Conservation (phyloP, 2,888 invertebrate species). For the Anthrax anthrax region DNA sequence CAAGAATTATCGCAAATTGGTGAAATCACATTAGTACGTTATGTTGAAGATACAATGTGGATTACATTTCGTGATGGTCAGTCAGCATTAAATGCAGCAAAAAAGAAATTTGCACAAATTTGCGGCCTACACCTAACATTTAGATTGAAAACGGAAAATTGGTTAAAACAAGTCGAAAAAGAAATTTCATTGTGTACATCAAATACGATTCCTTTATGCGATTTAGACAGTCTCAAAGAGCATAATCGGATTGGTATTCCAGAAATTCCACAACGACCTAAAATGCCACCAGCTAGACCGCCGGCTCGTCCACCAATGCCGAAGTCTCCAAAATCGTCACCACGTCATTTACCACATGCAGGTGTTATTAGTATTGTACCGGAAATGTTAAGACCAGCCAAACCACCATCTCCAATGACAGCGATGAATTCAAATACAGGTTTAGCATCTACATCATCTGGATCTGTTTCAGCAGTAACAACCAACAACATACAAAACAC, state of each 20-base stretch:
- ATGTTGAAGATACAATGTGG: slow-evolving; percentile 80
- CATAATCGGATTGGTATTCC: slow-evolving; percentile 35
- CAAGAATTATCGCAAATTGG: slow-evolving; percentile 73
- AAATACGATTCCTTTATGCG: slow-evolving; percentile 66
- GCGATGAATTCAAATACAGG: slow-evolving; percentile 11
- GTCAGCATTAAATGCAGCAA: slow-evolving; percentile 62
- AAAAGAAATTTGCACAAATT: slow-evolving; percentile 43
- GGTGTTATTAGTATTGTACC: slow-evolving; percentile 40
- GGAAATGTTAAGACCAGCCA: slow-evolving; percentile 28
- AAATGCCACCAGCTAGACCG: slow-evolving; percentile 39
- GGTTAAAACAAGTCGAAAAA: slow-evolving; percentile 66
- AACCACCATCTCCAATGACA: slow-evolving; percentile 19
- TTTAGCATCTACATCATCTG: not conserved
- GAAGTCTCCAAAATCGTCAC: slow-evolving; percentile 38
- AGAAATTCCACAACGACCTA: slow-evolving; percentile 35
- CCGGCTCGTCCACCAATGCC: slow-evolving; percentile 40
- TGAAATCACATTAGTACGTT: slow-evolving; percentile 79
- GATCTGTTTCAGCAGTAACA: not conserved
- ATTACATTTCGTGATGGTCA: slow-evolving; percentile 85
- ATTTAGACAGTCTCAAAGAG: slow-evolving; percentile 24
- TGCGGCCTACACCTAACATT: slow-evolving; percentile 53
- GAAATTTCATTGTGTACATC: slow-evolving; percentile 74
- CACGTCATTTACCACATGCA: slow-evolving; percentile 35
- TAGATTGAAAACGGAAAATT: slow-evolving; percentile 68
- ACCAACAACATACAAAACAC: not conserved